phyloP scores from a whole-genome alignment of 2,797 vertebrate genomes.

The Esox lucius region DNA sequence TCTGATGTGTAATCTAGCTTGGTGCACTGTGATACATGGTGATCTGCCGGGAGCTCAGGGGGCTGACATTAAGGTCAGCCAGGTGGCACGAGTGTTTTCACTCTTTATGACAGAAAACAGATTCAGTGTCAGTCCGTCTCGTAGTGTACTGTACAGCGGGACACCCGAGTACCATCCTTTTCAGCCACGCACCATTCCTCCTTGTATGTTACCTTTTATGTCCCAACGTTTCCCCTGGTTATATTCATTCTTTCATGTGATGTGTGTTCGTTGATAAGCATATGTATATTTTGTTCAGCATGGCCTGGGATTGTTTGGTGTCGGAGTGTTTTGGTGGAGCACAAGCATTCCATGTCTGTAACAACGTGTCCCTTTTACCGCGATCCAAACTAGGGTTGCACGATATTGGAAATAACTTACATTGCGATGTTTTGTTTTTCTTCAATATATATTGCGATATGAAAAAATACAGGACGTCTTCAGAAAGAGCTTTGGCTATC shows the following conservation, averaged over 20 bases:
- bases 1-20: constrained; percentile 19
- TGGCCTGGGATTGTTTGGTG: neutral
- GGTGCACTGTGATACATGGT: neutral
- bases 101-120: constrained; percentile 7
- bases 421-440: too few species aligned
- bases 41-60: neutral
- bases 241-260: too few species aligned
- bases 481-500: too few species aligned
- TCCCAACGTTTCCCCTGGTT: too few species aligned
- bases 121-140: neutral
- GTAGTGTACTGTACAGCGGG: too few species aligned
- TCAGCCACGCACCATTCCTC: neutral
- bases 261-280: too few species aligned
- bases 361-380: constrained; percentile 3
- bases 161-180: neutral
- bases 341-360: neutral
- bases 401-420: too few species aligned
- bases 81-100: constrained; percentile 28
- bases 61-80: constrained; percentile 22
- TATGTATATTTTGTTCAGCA: too few species aligned
- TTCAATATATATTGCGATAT: too few species aligned
- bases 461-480: too few species aligned
- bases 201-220: too few species aligned
- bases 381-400: constrained; percentile 20
- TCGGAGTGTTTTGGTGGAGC: neutral